These are phyloP conservation scores for Abscondita cerata DNA, from an alignment of 2,888 invertebrate genomes.

Conservation along the genomic window DNA sequence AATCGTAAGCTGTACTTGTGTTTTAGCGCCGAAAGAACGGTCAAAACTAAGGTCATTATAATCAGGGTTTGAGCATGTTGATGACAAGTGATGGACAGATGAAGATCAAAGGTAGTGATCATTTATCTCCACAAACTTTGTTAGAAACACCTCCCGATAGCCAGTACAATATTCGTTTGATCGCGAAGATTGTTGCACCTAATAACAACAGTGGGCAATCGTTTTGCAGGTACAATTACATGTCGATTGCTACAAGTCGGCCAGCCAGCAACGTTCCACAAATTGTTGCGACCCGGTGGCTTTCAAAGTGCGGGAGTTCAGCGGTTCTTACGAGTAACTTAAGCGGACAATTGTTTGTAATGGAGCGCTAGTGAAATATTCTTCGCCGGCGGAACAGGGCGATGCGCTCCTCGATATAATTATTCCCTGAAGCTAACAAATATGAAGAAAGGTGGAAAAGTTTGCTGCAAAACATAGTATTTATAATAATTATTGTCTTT, in stretches of 20 bases:
- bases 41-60: slow-evolving; percentile 54
- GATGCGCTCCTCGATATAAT: slow-evolving; percentile 65
- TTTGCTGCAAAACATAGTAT: too few species aligned
- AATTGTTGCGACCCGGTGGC: slow-evolving; percentile 58
- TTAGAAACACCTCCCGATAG: slow-evolving; percentile 63
- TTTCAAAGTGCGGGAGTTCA: slow-evolving; percentile 57
- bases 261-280: slow-evolving; percentile 61
- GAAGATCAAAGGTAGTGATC: slow-evolving; percentile 63
- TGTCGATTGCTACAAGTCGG: slow-evolving; percentile 81
- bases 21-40: slow-evolving; percentile 46
- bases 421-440: slow-evolving; percentile 61
- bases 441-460: slow-evolving; percentile 74
- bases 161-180: slow-evolving; percentile 59
- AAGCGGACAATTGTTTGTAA: slow-evolving; percentile 79
- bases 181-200: slow-evolving; percentile 53
- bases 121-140: slow-evolving; percentile 64
- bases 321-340: slow-evolving; percentile 68
- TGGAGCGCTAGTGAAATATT: slow-evolving; percentile 79
- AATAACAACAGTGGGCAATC: neutral
- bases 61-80: slow-evolving; percentile 57
- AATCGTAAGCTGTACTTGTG: slow-evolving; percentile 22
- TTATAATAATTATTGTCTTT: slow-evolving; percentile 39
- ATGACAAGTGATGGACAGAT: slow-evolving; percentile 60
- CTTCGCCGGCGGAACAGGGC: slow-evolving; percentile 66
- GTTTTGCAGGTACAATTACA: slow-evolving; percentile 65